Base-by-base conservation (phyloP, 1,140 invertebrate species). In the Maconellicoccus hirsutus region DNA sequence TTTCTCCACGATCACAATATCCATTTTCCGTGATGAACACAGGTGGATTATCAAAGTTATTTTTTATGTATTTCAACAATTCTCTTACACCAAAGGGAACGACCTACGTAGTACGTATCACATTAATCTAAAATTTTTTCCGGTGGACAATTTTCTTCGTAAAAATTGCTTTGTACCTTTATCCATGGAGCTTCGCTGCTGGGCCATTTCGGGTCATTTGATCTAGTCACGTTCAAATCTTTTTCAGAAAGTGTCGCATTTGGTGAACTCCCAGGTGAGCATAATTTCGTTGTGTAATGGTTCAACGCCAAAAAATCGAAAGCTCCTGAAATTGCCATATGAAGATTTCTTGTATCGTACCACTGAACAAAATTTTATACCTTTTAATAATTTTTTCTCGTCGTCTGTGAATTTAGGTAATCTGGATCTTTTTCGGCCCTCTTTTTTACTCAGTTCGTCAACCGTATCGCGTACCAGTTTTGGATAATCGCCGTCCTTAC, bases 231-330 rank as follows among this genome's bases (percentile, higher is more conserved):
- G 42, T 52, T 39, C 7, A 38, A 29, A 21, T 72, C 72, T n/a
- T 10, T 59, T 16, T 39, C 69, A 39, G 16, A 26, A 52, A 8
- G 70, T 33, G 1, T 2, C 2, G 16, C 14, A 21, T 6, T 59
- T 22, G 42, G 4, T 25, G 61, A 25, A 3, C 72, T n/a, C n/a
- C n/a, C 71, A 22, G 25, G 1, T 8, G 71, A 71, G 1, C 70
- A 70, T 3, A 73, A 39, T 29, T 22, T 14, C 21, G 81, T 80
- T 0, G 83, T 83, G 74, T 86, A 87, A 16, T 81, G 79, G 72
- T 86, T 86, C 0, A 87, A 72, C 23, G 84, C 85, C 61, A 86
- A 82, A 78, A 85, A 87, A 75, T 87, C 86, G 0, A 80, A 80
- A 14, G 82, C 81, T 59, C 83, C 82, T 75, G 52, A 71, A 73